A percentile compares a stretch with the other conserved stretches of the same genome.
Evolutionary conservation across 2,888 invertebrate genomes (phyloP).

Genomic region (Acrobasis consociella): DNA sequence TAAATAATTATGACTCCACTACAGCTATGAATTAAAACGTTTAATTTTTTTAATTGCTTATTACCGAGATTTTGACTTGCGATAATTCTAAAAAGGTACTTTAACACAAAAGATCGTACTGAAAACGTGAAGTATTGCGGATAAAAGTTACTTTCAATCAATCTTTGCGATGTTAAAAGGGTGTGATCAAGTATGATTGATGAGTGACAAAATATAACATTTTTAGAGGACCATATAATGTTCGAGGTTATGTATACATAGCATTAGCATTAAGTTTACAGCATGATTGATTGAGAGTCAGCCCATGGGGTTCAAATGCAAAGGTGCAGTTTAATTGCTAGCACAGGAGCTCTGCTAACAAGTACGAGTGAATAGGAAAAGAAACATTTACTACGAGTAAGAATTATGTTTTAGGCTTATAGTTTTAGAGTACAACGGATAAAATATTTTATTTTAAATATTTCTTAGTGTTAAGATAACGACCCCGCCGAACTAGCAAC

Average conservation of each 20-base stretch:
- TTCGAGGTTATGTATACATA: too few species aligned
- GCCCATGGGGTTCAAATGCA: too few species aligned
- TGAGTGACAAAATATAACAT: conserved; percentile 2
- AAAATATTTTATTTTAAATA: neutral
- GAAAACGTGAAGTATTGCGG: neutral
- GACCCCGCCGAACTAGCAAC: neutral
- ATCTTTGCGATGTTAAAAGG: neutral
- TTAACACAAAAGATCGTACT: too few species aligned
- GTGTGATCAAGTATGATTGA: conserved; percentile 3
- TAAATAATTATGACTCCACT: neutral
- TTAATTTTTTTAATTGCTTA: neutral
- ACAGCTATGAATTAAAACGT: neutral
- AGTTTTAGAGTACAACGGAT: neutral
- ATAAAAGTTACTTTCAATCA: neutral
- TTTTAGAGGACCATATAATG: neutral
- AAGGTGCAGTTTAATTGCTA: too few species aligned
- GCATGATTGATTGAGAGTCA: too few species aligned
- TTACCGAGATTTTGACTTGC: neutral
- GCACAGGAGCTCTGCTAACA: too few species aligned
- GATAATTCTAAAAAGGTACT: too few species aligned
- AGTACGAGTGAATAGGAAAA: too few species aligned
- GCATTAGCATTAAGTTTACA: too few species aligned
- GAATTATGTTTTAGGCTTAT: too few species aligned
- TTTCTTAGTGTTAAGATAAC: too few species aligned
- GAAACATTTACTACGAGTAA: too few species aligned